Conservation (phyloP, 2,888 invertebrate genomes). For the Ryuthela nishihirai region DNA sequence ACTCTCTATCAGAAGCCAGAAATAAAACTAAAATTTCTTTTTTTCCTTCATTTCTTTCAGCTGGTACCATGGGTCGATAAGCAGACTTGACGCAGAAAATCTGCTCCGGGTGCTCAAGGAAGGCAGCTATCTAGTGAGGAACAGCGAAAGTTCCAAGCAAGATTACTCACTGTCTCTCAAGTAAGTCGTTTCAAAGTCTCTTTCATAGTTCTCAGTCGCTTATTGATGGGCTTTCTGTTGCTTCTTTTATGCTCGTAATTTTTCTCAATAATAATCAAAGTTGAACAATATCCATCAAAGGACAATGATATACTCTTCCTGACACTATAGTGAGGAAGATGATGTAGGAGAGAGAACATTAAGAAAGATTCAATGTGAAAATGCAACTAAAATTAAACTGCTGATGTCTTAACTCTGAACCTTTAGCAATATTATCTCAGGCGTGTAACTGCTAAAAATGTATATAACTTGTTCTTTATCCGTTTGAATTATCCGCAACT, state of each 20-base stretch:
- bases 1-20: not conserved
- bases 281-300: too few relatives aligned
- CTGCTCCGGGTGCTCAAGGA: constrained; percentile 76
- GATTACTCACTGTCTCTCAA: constrained; percentile 92
- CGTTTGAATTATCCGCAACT: too few relatives aligned
- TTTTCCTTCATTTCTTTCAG: constrained; percentile 39
- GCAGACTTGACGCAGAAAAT: constrained; percentile 85
- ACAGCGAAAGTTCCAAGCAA: constrained; percentile 87
- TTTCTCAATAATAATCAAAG: not conserved
- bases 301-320: too few relatives aligned
- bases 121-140: constrained; percentile 90
- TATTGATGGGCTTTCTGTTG: not conserved
- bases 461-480: too few relatives aligned
- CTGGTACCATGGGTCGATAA: constrained; percentile 94
- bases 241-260: not conserved
- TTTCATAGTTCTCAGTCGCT: not conserved
- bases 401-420: too few relatives aligned
- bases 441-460: too few relatives aligned
- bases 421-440: too few relatives aligned
- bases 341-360: too few relatives aligned
- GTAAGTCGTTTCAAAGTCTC: constrained; percentile 60
- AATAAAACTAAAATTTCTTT: too few relatives aligned
- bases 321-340: too few relatives aligned
- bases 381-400: too few relatives aligned
- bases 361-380: too few relatives aligned